Conservation (phyloP, 1,140 invertebrate species). For the Rhyacophila brunnea region DNA sequence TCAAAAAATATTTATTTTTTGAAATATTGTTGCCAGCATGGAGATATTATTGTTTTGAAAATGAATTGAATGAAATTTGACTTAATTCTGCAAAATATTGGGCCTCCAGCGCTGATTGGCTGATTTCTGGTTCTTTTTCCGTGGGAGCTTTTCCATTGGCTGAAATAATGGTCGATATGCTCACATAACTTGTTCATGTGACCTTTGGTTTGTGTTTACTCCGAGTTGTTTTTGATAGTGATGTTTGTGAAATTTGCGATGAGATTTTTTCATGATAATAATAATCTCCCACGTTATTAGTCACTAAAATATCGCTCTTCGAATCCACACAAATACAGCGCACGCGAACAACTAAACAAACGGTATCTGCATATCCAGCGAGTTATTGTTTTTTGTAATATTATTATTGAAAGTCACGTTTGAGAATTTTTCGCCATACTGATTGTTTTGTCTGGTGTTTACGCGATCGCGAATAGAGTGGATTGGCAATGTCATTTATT, state of each 20-base stretch:
- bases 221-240: constrained; percentile 6
- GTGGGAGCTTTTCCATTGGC: constrained; percentile 10
- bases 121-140: constrained; percentile 10
- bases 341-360: background rate
- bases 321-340: background rate
- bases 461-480: constrained; percentile 12
- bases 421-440: constrained; percentile 21
- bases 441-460: constrained; percentile 25
- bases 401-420: constrained; percentile 27
- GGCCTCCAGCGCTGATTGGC: constrained; percentile 17
- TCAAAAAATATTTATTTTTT: too few relatives aligned
- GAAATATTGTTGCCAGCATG: too few relatives aligned
- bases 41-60: too few relatives aligned
- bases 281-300: background rate
- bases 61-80: too few relatives aligned
- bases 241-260: background rate
- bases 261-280: background rate
- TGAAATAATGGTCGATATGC: constrained; percentile 16
- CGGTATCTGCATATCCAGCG: too few relatives aligned
- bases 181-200: constrained; percentile 20
- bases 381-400: background rate
- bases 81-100: background rate
- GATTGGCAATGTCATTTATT: constrained; percentile 17
- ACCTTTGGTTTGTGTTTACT: constrained; percentile 20
- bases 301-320: background rate